Conservation (phyloP, 2,888 invertebrate genomes). For the Salticus scenicus region DNA sequence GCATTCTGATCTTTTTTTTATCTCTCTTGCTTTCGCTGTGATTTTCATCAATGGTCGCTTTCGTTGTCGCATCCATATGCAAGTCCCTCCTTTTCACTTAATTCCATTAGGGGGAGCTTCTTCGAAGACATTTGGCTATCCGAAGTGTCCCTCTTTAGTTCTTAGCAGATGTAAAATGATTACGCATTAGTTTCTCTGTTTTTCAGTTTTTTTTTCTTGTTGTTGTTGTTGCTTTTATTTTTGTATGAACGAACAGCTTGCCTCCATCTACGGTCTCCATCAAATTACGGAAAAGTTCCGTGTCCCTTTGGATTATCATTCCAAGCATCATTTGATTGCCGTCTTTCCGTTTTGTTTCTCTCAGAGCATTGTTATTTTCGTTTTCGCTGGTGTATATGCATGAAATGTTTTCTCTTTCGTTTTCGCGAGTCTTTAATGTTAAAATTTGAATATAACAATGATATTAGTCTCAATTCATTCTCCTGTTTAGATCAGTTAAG, state of each 20-base stretch:
- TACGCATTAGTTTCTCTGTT: slow-evolving; percentile 54
- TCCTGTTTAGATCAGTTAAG: slow-evolving; percentile 1
- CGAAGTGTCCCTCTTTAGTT: slow-evolving; percentile 40
- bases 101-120: slow-evolving; percentile 62
- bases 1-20: slow-evolving; percentile 32
- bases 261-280: slow-evolving; percentile 55
- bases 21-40: slow-evolving; percentile 37
- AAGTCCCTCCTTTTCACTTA: slow-evolving; percentile 53
- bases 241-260: slow-evolving; percentile 41
- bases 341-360: background rate
- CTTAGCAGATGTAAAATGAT: slow-evolving; percentile 63
- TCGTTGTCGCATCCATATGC: slow-evolving; percentile 59
- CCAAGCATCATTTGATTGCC: slow-evolving; percentile 54
- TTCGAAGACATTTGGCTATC: slow-evolving; percentile 41
- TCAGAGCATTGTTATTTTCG: background rate
- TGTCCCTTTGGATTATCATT: slow-evolving; percentile 57
- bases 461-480: slow-evolving; percentile 6
- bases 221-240: slow-evolving; percentile 14
- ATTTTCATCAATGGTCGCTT: slow-evolving; percentile 66
- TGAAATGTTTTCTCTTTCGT: background rate
- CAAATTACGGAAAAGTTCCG: slow-evolving; percentile 54
- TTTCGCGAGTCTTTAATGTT: background rate
- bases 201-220: slow-evolving; percentile 7
- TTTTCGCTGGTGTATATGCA: slow-evolving; percentile 14
- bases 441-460: slow-evolving; percentile 12